These are phyloP conservation scores for Allacma fusca DNA, from an alignment of 2,888 invertebrate species.

Conservation along the genomic window DNA sequence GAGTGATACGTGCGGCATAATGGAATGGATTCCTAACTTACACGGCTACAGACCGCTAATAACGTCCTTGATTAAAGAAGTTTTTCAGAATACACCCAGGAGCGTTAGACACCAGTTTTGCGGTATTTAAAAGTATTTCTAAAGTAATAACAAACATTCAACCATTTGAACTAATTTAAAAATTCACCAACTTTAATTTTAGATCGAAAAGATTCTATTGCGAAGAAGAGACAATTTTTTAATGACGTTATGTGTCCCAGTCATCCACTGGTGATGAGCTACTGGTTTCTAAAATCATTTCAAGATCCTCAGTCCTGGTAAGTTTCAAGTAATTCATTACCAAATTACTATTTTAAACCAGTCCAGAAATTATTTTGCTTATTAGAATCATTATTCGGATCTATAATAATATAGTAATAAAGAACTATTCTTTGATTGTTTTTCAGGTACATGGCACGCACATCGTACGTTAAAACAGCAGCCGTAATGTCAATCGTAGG, in stretches of 20 bases:
- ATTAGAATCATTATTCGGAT: no score
- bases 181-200: no score
- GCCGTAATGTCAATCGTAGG: conserved; percentile 99
- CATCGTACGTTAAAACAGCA: conserved; percentile 87
- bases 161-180: no score
- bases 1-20: conserved; percentile 92
- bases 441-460: conserved; percentile 85
- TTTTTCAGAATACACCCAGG: not conserved
- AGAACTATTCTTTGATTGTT: conserved; percentile 84
- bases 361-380: no score
- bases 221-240: conserved; percentile 74
- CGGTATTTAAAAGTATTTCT: not conserved
- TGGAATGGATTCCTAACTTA: conserved; percentile 95
- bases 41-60: conserved; percentile 77
- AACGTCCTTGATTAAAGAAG: conserved; percentile 62
- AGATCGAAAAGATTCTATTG: conserved; percentile 64
- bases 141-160: no score
- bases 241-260: conserved; percentile 63
- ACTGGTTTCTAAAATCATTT: conserved; percentile 91
- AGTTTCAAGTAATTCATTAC: conserved; percentile 45
- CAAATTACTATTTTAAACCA: conserved; percentile 85
- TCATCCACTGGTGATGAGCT: conserved; percentile 86
- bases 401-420: no score
- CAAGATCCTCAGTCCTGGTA: conserved; percentile 88
- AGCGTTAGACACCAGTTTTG: not conserved